phyloP scores from a whole-genome alignment of 2,113 vertebrate genomes.

The Mus musculus region GRCm39 chr2:163435001-163435500 shows the following conservation, averaged over 20 bases:
- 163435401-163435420: background rate
- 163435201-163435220: background rate
- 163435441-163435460: background rate
- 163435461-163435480: background rate
- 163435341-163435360: background rate
- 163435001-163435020: background rate
- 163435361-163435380: background rate
- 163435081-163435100: background rate
- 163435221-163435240: background rate
- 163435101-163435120: background rate
- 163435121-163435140: background rate
- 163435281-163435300: background rate
- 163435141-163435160: background rate
- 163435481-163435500: background rate
- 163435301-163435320: background rate
- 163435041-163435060: background rate
- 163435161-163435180: background rate
- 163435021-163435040: background rate
- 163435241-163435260: background rate
- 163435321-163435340: background rate
- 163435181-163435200: background rate
- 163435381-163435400: too few relatives aligned
- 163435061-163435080: background rate
- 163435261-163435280: background rate
- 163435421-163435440: background rate